These are phyloP conservation scores for Neomicropteryx cornuta DNA, from an alignment of 1,140 invertebrate species.

Conservation along the genomic window DNA sequence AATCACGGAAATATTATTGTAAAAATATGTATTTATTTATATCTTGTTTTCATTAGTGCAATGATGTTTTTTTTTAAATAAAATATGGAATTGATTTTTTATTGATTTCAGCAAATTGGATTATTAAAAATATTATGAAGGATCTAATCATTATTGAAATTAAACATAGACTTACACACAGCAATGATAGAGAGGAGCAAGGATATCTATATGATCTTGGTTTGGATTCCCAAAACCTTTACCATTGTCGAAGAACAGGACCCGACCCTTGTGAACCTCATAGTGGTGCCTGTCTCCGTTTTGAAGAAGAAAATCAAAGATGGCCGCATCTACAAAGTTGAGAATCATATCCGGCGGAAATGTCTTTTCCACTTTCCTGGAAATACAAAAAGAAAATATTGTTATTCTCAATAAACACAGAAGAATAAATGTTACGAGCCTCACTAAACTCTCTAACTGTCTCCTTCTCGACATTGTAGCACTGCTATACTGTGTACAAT, in stretches of 20 bases:
- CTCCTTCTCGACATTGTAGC: not conserved
- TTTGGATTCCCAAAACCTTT: constrained; percentile 84
- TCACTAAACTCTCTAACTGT: constrained; percentile 1
- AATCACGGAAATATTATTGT: no score
- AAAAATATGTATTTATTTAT: no score
- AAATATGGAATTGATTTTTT: no score
- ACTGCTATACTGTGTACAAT: no score
- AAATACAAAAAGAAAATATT: constrained; percentile 18
- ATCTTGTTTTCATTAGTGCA: no score
- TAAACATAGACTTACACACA: constrained; percentile 65
- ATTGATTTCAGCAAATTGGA: no score
- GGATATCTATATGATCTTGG: constrained; percentile 72
- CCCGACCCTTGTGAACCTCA: constrained; percentile 64
- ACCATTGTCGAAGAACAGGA: constrained; percentile 86
- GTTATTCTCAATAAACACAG: no score
- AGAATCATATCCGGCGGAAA: constrained; percentile 52
- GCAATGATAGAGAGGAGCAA: constrained; percentile 84
- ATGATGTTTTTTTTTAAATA: no score
- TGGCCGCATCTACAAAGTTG: constrained; percentile 76
- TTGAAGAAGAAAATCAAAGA: constrained; percentile 90
- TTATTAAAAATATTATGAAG: no score
- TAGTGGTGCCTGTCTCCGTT: constrained; percentile 93
- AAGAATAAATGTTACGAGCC: not conserved
- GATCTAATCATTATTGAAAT: constrained; percentile 5
- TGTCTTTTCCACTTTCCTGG: constrained; percentile 39